A percentile compares a stretch with the other conserved stretches of the same genome.
phyloP scores from a whole-genome alignment of 2,888 invertebrate species.

The Anoplius nigerrimus region DNA sequence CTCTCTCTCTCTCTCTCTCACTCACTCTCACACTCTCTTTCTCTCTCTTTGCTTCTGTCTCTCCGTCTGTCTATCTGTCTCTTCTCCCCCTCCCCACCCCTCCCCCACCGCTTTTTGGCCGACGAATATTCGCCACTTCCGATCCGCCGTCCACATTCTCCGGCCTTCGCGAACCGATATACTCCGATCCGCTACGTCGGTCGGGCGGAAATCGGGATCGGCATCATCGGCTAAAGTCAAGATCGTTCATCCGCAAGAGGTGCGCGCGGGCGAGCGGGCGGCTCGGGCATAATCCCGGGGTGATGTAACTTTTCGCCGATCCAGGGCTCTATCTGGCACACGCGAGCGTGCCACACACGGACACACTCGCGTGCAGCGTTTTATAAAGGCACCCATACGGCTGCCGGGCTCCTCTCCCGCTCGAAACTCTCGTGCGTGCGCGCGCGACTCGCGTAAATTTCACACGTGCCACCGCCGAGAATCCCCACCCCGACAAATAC shows the following conservation, averaged over 20 bases:
- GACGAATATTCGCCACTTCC: slow-evolving; percentile 48
- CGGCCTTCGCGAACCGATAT: too few relatives aligned
- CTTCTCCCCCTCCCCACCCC: slow-evolving; percentile 7
- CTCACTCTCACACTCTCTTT: background rate
- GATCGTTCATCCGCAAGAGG: too few relatives aligned
- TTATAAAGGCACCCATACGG: background rate
- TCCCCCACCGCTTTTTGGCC: slow-evolving; percentile 14
- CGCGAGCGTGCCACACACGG: slow-evolving; percentile 9
- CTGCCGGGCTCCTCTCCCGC: too few relatives aligned
- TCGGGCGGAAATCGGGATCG: too few relatives aligned
- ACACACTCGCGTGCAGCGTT: background rate
- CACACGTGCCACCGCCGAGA: slow-evolving; percentile 52
- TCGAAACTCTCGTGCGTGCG: background rate
- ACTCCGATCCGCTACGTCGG: too few relatives aligned
- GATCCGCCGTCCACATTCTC: slow-evolving; percentile 45
- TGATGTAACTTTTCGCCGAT: slow-evolving; percentile 55
- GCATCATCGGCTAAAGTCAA: too few relatives aligned
- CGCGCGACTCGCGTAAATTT: slow-evolving; percentile 53
- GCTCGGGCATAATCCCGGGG: slow-evolving; percentile 24
- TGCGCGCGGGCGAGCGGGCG: slow-evolving; percentile 4
- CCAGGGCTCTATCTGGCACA: slow-evolving; percentile 40
- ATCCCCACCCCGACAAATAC: slow-evolving; percentile 39
- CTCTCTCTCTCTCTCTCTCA: slow-evolving; percentile 26
- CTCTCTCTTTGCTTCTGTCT: slow-evolving; percentile 11
- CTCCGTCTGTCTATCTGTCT: slow-evolving; percentile 14